A percentile compares a stretch with the other conserved stretches of the same genome.
Conservation (phyloP, 37 sponge, comb jelly and placozoan species). For the Bolinopsis microptera region DNA sequence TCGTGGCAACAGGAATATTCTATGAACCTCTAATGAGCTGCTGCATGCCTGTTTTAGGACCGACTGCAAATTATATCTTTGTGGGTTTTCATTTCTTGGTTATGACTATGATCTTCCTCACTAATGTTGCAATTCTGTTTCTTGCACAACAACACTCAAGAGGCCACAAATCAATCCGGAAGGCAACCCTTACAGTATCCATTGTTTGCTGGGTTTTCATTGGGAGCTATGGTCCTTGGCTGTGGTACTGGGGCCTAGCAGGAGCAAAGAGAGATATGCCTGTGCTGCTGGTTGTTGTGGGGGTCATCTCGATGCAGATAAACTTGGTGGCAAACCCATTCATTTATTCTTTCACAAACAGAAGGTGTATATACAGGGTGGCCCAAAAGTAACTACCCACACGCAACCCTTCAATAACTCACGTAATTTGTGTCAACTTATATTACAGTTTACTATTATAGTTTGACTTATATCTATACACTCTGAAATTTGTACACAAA, state of each 20-base stretch:
- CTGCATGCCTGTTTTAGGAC: not conserved
- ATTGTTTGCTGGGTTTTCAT: conserved; percentile 10
- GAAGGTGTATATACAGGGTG: no score
- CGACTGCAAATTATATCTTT: not conserved
- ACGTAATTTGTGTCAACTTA: no score
- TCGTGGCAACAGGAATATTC: not conserved
- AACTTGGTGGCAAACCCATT: conserved; percentile 4
- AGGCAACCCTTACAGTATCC: not conserved
- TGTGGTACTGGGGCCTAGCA: not conserved
- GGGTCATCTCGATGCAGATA: not conserved
- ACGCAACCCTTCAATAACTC: no score
- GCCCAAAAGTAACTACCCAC: no score
- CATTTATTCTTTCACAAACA: conserved; percentile 46
- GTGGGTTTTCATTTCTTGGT: not conserved
- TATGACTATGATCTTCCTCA: not conserved
- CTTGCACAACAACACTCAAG: not conserved
- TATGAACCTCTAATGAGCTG: not conserved
- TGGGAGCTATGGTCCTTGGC: not conserved
- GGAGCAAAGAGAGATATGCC: not conserved
- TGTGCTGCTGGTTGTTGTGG: not conserved
- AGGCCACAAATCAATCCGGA: not conserved
- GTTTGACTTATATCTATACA: no score
- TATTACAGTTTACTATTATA: no score
- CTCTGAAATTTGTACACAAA: no score
- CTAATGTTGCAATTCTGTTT: not conserved